Evolutionary conservation across 2,113 vertebrate genomes (phyloP).

Genomic region (Rafetus swinhoei): DNA sequence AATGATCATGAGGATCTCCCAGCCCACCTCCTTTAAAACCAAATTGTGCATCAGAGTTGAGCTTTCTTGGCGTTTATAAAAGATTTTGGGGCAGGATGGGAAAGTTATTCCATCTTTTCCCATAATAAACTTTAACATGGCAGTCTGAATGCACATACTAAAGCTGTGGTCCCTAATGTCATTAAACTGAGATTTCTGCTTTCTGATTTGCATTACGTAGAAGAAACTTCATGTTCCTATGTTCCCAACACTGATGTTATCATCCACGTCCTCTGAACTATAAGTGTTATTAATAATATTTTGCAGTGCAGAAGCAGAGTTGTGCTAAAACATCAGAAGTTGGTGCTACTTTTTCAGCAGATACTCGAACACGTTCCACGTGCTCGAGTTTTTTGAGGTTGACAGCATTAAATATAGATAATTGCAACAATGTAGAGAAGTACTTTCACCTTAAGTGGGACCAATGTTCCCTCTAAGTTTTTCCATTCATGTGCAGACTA

Average conservation of each 20-base stretch:
- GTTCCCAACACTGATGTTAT: not conserved
- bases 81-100: not conserved
- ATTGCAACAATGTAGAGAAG: not conserved
- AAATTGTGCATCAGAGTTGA: not conserved
- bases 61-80: not conserved
- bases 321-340: not conserved
- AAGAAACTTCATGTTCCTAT: not conserved
- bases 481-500: too few species aligned
- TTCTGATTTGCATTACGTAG: not conserved
- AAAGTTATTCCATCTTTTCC: not conserved
- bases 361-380: not conserved
- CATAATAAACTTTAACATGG: not conserved
- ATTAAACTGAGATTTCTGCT: not conserved
- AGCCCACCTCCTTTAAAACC: not conserved
- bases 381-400: not conserved
- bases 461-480: too few species aligned
- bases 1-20: not conserved
- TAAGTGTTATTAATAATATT: not conserved
- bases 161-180: not conserved
- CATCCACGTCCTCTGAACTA: not conserved
- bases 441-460: not conserved
- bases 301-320: not conserved
- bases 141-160: not conserved
- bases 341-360: conserved; percentile 1
- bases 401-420: not conserved